A percentile compares a stretch with the other conserved stretches of the same genome.
These are phyloP conservation scores for Peromyscus polionotus DNA, from an alignment of 2,113 vertebrate species.

Conservation along the genomic window DNA sequence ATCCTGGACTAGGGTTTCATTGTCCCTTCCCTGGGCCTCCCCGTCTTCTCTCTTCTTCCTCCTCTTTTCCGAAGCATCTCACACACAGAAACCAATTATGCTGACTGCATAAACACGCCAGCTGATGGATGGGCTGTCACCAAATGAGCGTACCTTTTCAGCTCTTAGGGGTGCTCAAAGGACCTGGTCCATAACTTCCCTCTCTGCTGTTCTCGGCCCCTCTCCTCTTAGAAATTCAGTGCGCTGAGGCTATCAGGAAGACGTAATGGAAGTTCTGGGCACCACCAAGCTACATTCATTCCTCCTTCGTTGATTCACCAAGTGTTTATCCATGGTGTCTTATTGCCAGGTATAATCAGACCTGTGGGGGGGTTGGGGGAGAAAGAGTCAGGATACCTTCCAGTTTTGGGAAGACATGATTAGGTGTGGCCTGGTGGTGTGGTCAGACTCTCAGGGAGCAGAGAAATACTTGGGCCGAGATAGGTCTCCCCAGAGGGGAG, in stretches of 20 bases:
- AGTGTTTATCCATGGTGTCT: neutral
- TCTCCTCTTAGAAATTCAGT: neutral
- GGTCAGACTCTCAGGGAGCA: neutral
- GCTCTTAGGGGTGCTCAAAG: neutral
- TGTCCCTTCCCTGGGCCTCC: neutral
- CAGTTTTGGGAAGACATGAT: neutral
- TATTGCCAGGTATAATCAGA: neutral
- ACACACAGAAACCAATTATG: neutral
- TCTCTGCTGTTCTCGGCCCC: neutral
- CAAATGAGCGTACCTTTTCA: neutral
- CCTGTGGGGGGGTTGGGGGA: rapidly evolving
- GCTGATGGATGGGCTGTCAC: neutral
- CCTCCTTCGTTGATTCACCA: neutral
- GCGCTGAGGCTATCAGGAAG: neutral
- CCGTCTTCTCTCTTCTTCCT: neutral
- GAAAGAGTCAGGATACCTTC: no score
- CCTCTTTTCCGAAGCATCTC: no score
- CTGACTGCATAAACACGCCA: neutral
- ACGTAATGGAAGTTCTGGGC: neutral
- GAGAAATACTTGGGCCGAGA: neutral
- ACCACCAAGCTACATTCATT: rapidly evolving
- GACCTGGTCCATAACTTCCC: neutral
- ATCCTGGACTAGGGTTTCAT: neutral
- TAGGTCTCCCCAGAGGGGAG: neutral
- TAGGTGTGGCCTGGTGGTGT: rapidly evolving